Evolutionary conservation across 2,888 invertebrate genomes (phyloP).

Genomic region (Ennomos fuscantarius): DNA sequence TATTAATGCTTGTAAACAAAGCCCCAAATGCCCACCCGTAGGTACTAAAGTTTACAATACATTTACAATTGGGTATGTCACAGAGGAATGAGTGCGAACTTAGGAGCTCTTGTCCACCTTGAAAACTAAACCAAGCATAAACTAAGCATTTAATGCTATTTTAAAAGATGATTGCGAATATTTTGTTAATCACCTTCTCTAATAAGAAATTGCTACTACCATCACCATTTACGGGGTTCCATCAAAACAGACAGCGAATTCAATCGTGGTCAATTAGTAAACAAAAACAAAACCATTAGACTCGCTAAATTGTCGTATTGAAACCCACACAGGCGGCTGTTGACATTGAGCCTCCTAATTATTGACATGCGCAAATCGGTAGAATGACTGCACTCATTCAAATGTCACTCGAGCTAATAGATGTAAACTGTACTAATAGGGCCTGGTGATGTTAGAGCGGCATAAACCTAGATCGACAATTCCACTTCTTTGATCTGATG

Average conservation of each 20-base stretch:
- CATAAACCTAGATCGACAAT: constrained; percentile 8
- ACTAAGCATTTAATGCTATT: too few relatives aligned
- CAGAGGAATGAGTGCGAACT: too few relatives aligned
- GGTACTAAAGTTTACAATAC: too few relatives aligned
- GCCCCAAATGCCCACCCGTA: too few relatives aligned
- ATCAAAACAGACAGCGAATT: constrained; percentile 32
- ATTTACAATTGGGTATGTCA: too few relatives aligned
- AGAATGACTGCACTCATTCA: constrained; percentile 61
- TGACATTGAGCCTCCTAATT: constrained; percentile 75
- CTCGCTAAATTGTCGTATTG: constrained; percentile 44
- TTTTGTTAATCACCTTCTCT: constrained; percentile 8
- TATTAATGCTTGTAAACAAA: too few relatives aligned
- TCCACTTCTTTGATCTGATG: constrained; percentile 1
- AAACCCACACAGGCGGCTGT: constrained; percentile 56
- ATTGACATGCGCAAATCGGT: constrained; percentile 55
- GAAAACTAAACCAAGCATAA: too few relatives aligned
- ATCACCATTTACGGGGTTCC: constrained; percentile 5
- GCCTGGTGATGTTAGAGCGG: constrained; percentile 2
- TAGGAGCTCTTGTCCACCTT: too few relatives aligned
- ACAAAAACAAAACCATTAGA: constrained; percentile 40
- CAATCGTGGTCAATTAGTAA: constrained; percentile 38
- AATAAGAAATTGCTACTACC: constrained; percentile 4
- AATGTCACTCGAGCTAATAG: constrained; percentile 62
- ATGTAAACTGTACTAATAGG: constrained; percentile 19
- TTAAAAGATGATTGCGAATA: neutral